Evolutionary conservation across 2,797 vertebrate species (phyloP).

Genomic region (Orestias chungarensis): DNA sequence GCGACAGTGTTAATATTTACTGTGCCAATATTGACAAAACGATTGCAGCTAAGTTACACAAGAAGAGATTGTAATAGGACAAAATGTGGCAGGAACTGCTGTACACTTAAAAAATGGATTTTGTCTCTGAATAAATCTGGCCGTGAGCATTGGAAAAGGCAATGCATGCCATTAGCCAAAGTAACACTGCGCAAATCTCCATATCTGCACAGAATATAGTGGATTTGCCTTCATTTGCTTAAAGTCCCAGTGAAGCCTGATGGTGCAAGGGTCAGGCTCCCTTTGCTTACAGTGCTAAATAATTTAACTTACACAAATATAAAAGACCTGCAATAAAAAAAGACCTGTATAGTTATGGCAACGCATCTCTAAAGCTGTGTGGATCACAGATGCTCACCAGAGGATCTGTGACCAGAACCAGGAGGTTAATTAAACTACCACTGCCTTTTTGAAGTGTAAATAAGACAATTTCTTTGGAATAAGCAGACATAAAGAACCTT

Average conservation of each 20-base stretch:
- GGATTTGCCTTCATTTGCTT: slow-evolving; percentile 61
- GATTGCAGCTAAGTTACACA: neutral
- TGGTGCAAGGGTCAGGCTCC: neutral
- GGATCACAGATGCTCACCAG: slow-evolving; percentile 26
- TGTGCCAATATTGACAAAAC: neutral
- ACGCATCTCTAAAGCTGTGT: slow-evolving; percentile 14
- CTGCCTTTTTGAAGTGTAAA: slow-evolving; percentile 31
- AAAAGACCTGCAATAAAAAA: slow-evolving; percentile 23
- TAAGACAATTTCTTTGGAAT: slow-evolving; percentile 42
- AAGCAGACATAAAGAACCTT: slow-evolving; percentile 4
- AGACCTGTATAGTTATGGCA: slow-evolving; percentile 13
- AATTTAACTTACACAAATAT: slow-evolving; percentile 17
- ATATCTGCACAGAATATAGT: slow-evolving; percentile 57
- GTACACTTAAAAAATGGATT: slow-evolving; percentile 18
- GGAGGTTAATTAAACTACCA: slow-evolving; percentile 34
- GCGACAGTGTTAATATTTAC: neutral
- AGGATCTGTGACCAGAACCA: slow-evolving; percentile 38
- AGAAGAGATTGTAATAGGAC: neutral
- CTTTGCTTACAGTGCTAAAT: slow-evolving; percentile 11
- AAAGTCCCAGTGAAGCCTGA: slow-evolving; percentile 5
- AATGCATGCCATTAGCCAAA: slow-evolving; percentile 64
- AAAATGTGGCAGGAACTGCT: slow-evolving; percentile 11
- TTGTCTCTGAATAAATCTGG: slow-evolving; percentile 43
- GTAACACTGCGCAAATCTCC: slow-evolving; percentile 51
- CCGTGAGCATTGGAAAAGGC: slow-evolving; percentile 42